Base-by-base conservation (phyloP, 1,140 invertebrate genomes). In the Brachionus plicatilis region DNA sequence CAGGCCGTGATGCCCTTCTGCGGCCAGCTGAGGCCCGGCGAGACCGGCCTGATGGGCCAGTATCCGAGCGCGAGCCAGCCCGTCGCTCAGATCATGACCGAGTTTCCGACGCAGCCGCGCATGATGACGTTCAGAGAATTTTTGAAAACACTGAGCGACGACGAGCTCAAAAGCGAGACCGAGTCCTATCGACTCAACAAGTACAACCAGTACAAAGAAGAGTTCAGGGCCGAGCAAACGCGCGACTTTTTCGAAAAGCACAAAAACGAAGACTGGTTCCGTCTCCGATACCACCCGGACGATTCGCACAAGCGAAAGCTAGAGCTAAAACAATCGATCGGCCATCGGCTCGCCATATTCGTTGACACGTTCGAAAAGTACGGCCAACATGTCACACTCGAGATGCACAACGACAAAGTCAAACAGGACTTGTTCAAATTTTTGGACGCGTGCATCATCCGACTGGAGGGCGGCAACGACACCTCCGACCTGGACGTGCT, bases 41-140 rank as follows among this genome's bases (percentile, higher is more conserved):
- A 75, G 6, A 12, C 70, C 41, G 41, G 41, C 20, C 43, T 43
- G 0, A 75, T 75, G 70, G 41, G 70, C 14, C 70, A 75, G 37
- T 68, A 29, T n/a, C 66, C 66, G 0, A 11, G 9, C 8, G 47
- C 47, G 33, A 75, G 8, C 2, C 33, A 43, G n/a, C 70, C 33
- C 2, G 33, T 20, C 8, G 17, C 33, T 47, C 33, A 43, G 17
- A 75, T 75, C 3, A 45, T 75, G n/a, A 75, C n/a, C 7, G 89
- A 90, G 20, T 88, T 86, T 78, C 88, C 88, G 3, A 88, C 88
- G 4, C 89, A 97, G 87, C 94, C 96, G 2, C 93, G 95, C 0
- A 96, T 99, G 95, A 93, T 99, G 93, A 94, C 95, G 0, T 96
- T 99, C 88, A 99, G 99, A 90, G 94, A 95, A 85, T 99, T 98